Evolutionary conservation across 2,888 invertebrate genomes (phyloP), one percentile per base, ranked within the genome.

Genomic region (Villa cingulata): DNA sequence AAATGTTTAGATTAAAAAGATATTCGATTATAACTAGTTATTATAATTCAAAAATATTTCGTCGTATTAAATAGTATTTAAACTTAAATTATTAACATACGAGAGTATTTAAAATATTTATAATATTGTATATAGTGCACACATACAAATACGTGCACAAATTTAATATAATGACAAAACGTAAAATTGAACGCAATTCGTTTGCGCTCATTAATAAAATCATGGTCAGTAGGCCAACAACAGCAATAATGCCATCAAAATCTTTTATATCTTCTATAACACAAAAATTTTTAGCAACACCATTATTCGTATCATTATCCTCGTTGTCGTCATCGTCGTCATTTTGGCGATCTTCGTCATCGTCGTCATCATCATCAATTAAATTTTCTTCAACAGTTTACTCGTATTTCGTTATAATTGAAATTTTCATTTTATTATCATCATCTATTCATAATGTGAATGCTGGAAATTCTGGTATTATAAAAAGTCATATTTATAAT

Each of bases 141-240:
- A n/a, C n/a, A n/a, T n/a, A n/a, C n/a, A n/a, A n/a, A n/a, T n/a
- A n/a, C n/a, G n/a, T n/a, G n/a, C n/a, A n/a, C 7, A 23, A 23
- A 23, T 23, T 23, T 23, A 23, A 32, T n/a, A n/a, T 46, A 18
- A 43, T 12, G 37, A 43, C 42, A 37, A 47, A 43, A 29, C 38
- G 18, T 16, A 47, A 47, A 20, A n/a, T 18, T 29, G 32, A 42
- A 19, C 47, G 43, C 39, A 43, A 38, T 37, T 47, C 29, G 42
- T 38, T 38, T 37, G 32, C 38, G 32, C 32, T 37, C 29, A 32
- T 32, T 32, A 32, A 9, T 12, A 19, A 37, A 32, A 38, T 47
- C 27, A 38, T 47, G 47, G 42, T 47, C 43, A 47, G 47, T 47
- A 47, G 47, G 47, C 41, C 47, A 47, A 19, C 38, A 37, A 12